Base-by-base conservation (phyloP, 2,797 vertebrate species). In the Periparus ater region DNA sequence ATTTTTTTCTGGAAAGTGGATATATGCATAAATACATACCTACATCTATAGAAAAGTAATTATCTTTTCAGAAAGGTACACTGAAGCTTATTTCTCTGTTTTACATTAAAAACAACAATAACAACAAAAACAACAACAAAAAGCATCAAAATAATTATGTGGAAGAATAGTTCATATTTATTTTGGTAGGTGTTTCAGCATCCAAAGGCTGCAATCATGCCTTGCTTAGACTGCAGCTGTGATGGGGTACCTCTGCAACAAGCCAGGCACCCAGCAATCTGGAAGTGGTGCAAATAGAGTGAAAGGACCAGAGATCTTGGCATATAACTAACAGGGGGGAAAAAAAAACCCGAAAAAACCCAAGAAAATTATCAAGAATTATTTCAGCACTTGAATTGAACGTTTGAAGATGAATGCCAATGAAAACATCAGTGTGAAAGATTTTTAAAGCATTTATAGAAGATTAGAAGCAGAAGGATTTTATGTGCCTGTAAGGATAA, bases 401-500 rank as follows among this genome's bases (percentile, higher is more conserved):
- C 11, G 10, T 84, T 68, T 93, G 91, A 95, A 95, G 66, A 88
- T 47, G 54, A 86, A 40, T 72, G 62, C 47, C 81, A 91, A 91
- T 75, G 58, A 87, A 95, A 95, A 93, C 23, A 78, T 57, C 54
- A 68, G 12, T 65, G 17, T 62, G 32, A 80, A 81, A 87, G 36
- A 57, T 55, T 85, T 89, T 76, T 78, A 32, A 75, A 60, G 36
- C 23, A 0, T 87, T 93, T 92, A 42, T 89, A 78, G 70, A 91
- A 91, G 77, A 91, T 78, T 75, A 95, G 74, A 93, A 91, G 51
- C 58, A 93, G 77, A 92, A 84, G 74, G 62, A 77, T 81, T 74
- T 91, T 66, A 77, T 92, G 44, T 68, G 67, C 62, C 70, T 78
- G 7, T 61, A 84, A 91, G 58, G 58, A 75, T 78, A 84, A 88